phyloP scores from a whole-genome alignment of 2,797 vertebrate genomes.

The Sciurus carolinensis region DNA sequence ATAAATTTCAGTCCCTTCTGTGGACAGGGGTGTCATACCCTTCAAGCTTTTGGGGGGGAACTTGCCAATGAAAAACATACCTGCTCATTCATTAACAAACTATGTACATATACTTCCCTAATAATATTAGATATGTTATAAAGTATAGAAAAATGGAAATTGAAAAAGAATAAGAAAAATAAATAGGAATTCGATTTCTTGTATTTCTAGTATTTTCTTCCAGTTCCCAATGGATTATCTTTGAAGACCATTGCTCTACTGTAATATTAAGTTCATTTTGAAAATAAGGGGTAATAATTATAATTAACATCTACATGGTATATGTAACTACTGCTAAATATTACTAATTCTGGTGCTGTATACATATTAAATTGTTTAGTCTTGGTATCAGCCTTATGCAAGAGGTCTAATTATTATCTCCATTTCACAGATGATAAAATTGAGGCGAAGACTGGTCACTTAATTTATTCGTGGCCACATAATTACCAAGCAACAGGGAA shows the following conservation, averaged over 20 bases:
- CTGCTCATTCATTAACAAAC: background rate
- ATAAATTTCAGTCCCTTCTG: background rate
- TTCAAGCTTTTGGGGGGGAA: background rate
- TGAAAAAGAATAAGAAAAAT: conserved; percentile 5
- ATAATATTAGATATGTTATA: background rate
- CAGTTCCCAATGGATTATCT: background rate
- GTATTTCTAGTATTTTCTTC: background rate
- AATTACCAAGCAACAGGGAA: background rate
- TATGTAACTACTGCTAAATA: conserved; percentile 47
- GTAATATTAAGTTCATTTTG: background rate
- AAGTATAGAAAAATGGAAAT: background rate
- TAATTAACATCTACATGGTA: conserved; percentile 11
- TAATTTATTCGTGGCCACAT: background rate
- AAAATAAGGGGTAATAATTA: conserved; percentile 26
- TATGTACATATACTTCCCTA: background rate
- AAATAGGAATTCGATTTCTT: conserved; percentile 14
- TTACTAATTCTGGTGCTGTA: conserved; percentile 24
- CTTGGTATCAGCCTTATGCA: conserved; percentile 36
- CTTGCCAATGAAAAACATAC: background rate
- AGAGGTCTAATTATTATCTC: background rate
- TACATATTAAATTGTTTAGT: conserved; percentile 23
- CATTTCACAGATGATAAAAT: conserved; percentile 58
- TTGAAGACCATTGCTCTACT: background rate
- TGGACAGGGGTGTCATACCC: background rate
- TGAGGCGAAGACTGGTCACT: background rate